These are phyloP conservation scores for Microchirus variegatus DNA, from an alignment of 2,797 vertebrate species.

Conservation along the genomic window DNA sequence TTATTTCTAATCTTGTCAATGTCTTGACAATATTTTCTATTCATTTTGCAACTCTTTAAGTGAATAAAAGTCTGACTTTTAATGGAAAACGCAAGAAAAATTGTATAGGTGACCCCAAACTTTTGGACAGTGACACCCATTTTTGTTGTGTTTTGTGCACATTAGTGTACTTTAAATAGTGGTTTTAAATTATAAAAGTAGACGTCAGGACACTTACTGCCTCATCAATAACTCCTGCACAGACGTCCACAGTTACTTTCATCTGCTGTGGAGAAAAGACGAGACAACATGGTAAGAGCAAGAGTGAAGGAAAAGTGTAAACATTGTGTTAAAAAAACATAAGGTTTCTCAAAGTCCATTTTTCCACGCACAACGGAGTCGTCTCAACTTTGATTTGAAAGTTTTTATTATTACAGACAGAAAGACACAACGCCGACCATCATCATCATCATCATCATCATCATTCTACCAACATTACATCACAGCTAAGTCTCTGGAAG, in stretches of 20 bases:
- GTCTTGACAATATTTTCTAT: too few species aligned
- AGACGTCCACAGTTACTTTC: too few species aligned
- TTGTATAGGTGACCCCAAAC: too few species aligned
- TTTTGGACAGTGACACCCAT: not conserved
- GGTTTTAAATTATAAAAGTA: too few species aligned
- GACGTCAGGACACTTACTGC: not conserved
- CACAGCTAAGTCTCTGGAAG: conserved; percentile 47
- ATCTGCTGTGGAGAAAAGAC: not conserved
- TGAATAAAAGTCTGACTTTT: too few species aligned
- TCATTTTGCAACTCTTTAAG: too few species aligned
- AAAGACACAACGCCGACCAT: conserved; percentile 52
- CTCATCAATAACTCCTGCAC: conserved; percentile 29
- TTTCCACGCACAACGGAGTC: conserved; percentile 10
- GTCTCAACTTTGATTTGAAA: conserved; percentile 55
- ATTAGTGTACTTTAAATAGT: too few species aligned
- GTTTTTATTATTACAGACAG: conserved; percentile 70
- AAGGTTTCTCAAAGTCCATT: too few species aligned
- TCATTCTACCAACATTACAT: too few species aligned
- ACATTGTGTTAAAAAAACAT: not conserved
- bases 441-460: too few species aligned
- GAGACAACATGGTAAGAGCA: conserved; percentile 10
- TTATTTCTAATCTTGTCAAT: too few species aligned
- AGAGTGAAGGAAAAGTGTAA: not conserved
- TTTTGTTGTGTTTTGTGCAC: conserved; percentile 9
- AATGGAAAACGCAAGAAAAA: too few species aligned